Conservation (phyloP, 2,797 vertebrate genomes). For the Oryzias sinensis region DNA sequence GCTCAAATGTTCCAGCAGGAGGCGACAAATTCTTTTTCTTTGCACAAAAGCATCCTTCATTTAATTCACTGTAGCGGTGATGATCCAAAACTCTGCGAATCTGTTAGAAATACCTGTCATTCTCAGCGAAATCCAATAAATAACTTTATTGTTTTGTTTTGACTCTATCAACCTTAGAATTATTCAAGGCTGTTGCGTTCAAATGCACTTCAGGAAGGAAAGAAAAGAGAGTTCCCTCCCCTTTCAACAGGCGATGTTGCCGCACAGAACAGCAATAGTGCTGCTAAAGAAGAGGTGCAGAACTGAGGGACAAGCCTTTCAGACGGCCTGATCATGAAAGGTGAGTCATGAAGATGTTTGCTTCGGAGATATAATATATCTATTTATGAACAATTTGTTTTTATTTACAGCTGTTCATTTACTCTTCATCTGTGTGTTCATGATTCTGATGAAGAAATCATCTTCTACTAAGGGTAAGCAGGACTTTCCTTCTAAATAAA, state of each 20-base stretch:
- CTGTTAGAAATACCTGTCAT: too few relatives aligned
- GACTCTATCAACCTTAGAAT: too few relatives aligned
- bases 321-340: conserved; percentile 37
- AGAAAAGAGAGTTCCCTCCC: conserved; percentile 21
- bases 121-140: too few relatives aligned
- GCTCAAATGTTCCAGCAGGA: conserved; percentile 38
- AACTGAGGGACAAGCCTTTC: background rate
- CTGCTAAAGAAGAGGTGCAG: background rate
- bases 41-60: too few relatives aligned
- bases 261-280: too few relatives aligned
- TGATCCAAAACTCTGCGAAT: too few relatives aligned
- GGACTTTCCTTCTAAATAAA: conserved; percentile 5
- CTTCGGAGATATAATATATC: background rate
- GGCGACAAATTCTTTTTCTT: conserved; percentile 19
- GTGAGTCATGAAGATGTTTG: conserved; percentile 31
- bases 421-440: conserved; percentile 15
- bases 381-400: background rate
- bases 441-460: conserved; percentile 43
- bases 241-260: too few relatives aligned
- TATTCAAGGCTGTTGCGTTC: too few relatives aligned
- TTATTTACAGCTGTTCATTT: background rate
- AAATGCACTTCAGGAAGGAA: conserved; percentile 35
- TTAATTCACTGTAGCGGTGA: too few relatives aligned
- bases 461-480: conserved; percentile 32
- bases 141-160: too few relatives aligned